Conservation (phyloP, 1,140 invertebrate genomes). For the Hirudo medicinalis region DNA sequence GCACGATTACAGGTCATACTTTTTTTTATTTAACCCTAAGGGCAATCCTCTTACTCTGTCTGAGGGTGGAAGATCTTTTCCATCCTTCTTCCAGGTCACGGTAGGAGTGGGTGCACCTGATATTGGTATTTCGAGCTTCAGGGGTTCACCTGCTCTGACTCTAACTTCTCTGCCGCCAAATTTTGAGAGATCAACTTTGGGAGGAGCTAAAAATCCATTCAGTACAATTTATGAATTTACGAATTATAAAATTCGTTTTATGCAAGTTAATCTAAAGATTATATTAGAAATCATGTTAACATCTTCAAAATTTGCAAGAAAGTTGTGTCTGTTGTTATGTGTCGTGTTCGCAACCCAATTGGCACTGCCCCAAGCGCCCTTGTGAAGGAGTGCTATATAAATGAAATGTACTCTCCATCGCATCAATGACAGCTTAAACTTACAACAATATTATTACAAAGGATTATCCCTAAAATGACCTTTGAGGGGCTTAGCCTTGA, state of each 20-base stretch:
- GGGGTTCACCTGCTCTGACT: constrained; percentile 89
- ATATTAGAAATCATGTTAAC: too few relatives aligned
- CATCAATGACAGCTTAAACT: background rate
- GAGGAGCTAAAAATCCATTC: constrained; percentile 56
- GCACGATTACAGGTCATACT: too few relatives aligned
- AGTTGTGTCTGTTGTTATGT: background rate
- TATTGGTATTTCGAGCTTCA: constrained; percentile 82
- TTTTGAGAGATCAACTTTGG: constrained; percentile 75
- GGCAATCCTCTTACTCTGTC: constrained; percentile 12
- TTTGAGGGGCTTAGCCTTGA: constrained; percentile 84
- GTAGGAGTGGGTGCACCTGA: constrained; percentile 82
- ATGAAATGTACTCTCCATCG: background rate
- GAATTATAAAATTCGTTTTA: too few relatives aligned
- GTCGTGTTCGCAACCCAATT: background rate
- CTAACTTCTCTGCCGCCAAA: constrained; percentile 77
- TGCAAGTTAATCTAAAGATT: too few relatives aligned
- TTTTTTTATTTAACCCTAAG: background rate
- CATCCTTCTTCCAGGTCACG: constrained; percentile 75
- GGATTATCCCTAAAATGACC: constrained; percentile 36
- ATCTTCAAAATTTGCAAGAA: background rate
- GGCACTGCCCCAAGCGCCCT: too few relatives aligned
- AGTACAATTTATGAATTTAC: too few relatives aligned
- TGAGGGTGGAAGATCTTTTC: constrained; percentile 41
- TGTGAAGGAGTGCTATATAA: too few relatives aligned
- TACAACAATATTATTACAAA: too few relatives aligned